Evolutionary conservation across 53 echinoderm and acorn worm species (phyloP).

Genomic region (Astropecten irregularis): DNA sequence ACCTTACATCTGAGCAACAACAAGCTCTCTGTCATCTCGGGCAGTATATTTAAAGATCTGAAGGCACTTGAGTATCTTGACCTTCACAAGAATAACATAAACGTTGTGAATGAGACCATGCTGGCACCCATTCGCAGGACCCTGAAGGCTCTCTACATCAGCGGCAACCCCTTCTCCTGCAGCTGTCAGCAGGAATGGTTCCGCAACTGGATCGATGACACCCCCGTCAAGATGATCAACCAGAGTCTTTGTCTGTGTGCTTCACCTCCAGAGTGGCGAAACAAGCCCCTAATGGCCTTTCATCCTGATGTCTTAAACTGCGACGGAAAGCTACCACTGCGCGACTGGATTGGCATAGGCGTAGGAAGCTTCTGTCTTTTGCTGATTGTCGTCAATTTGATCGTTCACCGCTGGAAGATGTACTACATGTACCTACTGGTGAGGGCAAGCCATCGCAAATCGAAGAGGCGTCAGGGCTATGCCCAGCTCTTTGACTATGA

Average conservation of each 20-base stretch:
- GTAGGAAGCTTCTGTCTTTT: constrained; percentile 18
- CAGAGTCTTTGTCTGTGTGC: constrained; percentile 52
- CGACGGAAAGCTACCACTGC: constrained; percentile 63
- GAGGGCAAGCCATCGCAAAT: constrained; percentile 40
- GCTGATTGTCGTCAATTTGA: not conserved
- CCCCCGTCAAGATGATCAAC: constrained; percentile 56
- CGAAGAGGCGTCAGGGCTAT: constrained; percentile 36
- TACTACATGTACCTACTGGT: constrained; percentile 59
- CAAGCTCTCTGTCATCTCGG: constrained; percentile 58
- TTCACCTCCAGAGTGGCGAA: constrained; percentile 69
- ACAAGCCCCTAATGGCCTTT: constrained; percentile 52
- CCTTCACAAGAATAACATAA: constrained; percentile 73
- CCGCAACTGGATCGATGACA: constrained; percentile 80
- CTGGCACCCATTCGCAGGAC: constrained; percentile 63
- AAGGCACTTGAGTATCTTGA: constrained; percentile 61
- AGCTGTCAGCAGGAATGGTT: constrained; percentile 90
- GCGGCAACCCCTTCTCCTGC: constrained; percentile 81
- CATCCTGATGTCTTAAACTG: constrained; percentile 71
- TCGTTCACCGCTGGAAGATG: constrained; percentile 48
- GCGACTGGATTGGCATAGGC: constrained; percentile 53
- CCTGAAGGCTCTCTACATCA: constrained; percentile 59
- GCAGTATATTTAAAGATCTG: constrained; percentile 54
- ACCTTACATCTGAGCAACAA: constrained; percentile 70
- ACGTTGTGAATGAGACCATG: constrained; percentile 73
- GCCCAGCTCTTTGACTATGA: constrained; percentile 60